Conservation (phyloP, 2,888 invertebrate species). For the Mallateleia sp. region DNA sequence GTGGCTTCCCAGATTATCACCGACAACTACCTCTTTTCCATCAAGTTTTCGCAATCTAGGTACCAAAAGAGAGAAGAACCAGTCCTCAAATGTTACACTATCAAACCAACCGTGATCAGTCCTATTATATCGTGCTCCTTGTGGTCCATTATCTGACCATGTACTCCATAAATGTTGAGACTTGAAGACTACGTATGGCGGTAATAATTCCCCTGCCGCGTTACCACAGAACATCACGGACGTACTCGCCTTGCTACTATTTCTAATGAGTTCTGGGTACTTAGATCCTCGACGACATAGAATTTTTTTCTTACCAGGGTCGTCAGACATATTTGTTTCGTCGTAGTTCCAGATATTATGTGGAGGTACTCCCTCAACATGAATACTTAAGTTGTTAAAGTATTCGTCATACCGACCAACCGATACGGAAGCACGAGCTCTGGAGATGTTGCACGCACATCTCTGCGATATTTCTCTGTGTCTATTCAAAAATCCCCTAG, state of each 20-base stretch:
- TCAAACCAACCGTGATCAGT: conserved; percentile 24
- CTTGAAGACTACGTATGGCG: conserved; percentile 20
- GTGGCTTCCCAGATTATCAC: conserved; percentile 11
- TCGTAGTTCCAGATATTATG: conserved; percentile 26
- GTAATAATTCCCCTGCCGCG: background rate
- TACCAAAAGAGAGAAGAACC: background rate
- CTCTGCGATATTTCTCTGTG: conserved; percentile 1
- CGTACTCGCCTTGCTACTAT: background rate
- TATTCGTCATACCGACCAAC: conserved; percentile 7
- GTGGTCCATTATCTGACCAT: background rate
- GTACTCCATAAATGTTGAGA: conserved; percentile 9
- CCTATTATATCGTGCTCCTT: background rate
- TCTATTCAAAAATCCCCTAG: background rate
- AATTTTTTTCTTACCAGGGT: conserved; percentile 7
- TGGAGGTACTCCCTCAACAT: conserved; percentile 6
- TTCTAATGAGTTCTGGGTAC: conserved; percentile 26
- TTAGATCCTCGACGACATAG: conserved; percentile 12
- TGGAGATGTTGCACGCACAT: conserved; percentile 17
- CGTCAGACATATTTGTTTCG: conserved; percentile 27
- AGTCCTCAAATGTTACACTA: background rate
- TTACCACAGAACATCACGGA: conserved; percentile 33
- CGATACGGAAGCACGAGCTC: conserved; percentile 22
- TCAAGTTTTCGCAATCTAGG: background rate
- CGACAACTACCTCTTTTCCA: background rate
- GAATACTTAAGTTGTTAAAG: background rate